Conservation (phyloP, 2,113 vertebrate species). For the Eulacestoma nigropectus region DNA sequence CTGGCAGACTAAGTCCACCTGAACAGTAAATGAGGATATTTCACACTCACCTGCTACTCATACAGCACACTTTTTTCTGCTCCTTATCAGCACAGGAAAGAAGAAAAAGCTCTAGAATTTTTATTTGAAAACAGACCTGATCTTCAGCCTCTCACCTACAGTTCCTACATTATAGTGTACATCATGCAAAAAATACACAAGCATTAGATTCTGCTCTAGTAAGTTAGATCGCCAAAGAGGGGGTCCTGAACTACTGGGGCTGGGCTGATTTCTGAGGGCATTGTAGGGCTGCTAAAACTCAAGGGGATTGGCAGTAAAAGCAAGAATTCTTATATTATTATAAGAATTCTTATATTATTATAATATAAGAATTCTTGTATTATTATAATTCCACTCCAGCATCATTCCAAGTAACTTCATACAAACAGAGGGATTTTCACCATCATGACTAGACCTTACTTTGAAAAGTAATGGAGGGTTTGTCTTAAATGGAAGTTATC, state of each 20-base stretch:
- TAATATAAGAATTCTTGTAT: background rate
- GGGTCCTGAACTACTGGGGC: background rate
- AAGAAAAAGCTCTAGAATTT: background rate
- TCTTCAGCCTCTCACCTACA: background rate
- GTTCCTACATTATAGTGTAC: fast-evolving
- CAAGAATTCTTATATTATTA: background rate
- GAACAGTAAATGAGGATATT: background rate
- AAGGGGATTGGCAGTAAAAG: background rate
- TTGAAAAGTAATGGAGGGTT: background rate
- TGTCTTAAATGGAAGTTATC: background rate
- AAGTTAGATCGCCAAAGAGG: background rate
- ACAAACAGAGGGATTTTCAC: background rate
- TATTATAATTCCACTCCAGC: background rate
- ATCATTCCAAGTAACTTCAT: background rate
- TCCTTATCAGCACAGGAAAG: background rate
- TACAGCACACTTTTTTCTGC: background rate
- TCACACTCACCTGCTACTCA: background rate
- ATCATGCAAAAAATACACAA: fast-evolving
- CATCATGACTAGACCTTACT: background rate
- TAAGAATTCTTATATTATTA: background rate
- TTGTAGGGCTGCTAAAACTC: background rate
- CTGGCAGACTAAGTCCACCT: background rate
- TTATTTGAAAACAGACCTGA: background rate
- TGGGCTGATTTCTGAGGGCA: background rate
- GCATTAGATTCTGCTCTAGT: background rate